Base-by-base conservation (phyloP, 1,140 invertebrate genomes). In the Gryon sp. region DNA sequence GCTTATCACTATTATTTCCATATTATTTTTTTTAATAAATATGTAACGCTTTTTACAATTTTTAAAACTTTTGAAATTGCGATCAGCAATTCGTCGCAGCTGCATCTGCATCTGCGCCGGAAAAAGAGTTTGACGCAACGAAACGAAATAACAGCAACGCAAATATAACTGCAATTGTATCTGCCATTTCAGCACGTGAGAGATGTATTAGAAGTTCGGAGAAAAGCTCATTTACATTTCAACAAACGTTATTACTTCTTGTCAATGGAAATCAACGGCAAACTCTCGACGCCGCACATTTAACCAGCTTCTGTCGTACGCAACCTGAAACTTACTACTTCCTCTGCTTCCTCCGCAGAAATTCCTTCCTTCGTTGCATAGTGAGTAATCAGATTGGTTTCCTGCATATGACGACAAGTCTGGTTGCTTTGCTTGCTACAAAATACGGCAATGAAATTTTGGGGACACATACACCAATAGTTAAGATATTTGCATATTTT, bases 221-320 rank as follows among this genome's bases (percentile, higher is more conserved):
- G 55, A 73, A 68, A 75, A 76, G 63, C 66, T 80, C 80, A 81
- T 84, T 84, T 84, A 80, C 80, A 81, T 82, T 70, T 84, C 79
- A 82, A 83, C 82, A 83, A 84, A 84, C 81, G 76, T 84, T 82
- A 84, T 80, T 81, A 81, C 76, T 79, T 63, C 74, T 68, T 76
- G 82, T 83, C 78, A 78, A 82, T 79, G 53, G 65, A 76, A 69
- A 76, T 69, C 73, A 76, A 69, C 73, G 50, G 41, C 73, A 76
- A 76, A 76, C 65, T 69, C 73, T 36, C 30, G 6, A 28, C 34
- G 15, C 19, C 55, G 22, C 43, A 52, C 43, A 65, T 65, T 69
- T 63, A 76, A 76, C 73, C 73, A 62, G 72, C 40, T 68, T 68
- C 63, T 55, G 57, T 57, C 63, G 62, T 52, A 69, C 48, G 16